phyloP scores from a whole-genome alignment of 1,140 invertebrate species.

The Akabosia matsudoensis region DNA sequence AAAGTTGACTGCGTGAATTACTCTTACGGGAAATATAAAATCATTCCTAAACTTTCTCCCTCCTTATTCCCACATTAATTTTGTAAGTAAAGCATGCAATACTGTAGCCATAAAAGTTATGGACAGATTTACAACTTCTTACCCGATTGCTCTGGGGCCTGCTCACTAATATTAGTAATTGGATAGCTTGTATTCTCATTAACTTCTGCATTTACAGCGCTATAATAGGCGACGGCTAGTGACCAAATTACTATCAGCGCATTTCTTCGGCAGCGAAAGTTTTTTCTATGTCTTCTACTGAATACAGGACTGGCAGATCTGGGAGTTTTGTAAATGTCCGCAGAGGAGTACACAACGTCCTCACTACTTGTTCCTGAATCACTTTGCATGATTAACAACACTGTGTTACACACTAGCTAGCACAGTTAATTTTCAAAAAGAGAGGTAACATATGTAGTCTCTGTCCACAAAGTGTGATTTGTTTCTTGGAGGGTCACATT shows the following conservation, averaged over 20 bases:
- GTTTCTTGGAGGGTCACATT: no score
- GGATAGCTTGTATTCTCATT: neutral
- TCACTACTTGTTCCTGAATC: neutral
- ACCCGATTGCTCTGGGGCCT: neutral
- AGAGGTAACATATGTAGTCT: neutral
- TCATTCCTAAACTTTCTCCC: no score
- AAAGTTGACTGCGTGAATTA: no score
- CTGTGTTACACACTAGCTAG: neutral
- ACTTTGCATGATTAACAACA: neutral
- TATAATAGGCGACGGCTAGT: conserved; percentile 31
- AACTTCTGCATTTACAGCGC: conserved; percentile 28
- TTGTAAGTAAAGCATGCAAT: no score
- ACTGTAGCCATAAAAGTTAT: no score
- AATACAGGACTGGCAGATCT: conserved; percentile 14
- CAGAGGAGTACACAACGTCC: neutral
- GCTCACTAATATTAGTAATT: neutral
- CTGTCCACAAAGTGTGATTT: neutral
- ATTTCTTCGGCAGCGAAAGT: conserved; percentile 27
- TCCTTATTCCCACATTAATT: no score
- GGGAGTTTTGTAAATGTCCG: neutral
- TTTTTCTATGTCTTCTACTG: conserved; percentile 7
- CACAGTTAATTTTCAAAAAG: neutral
- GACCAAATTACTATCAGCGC: conserved; percentile 31
- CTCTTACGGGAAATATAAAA: no score
- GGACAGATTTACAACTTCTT: neutral